Evolutionary conservation across 2,888 invertebrate genomes (phyloP), one percentile per base, ranked within the genome.

Genomic region (Nipponacmea schrenckii): DNA sequence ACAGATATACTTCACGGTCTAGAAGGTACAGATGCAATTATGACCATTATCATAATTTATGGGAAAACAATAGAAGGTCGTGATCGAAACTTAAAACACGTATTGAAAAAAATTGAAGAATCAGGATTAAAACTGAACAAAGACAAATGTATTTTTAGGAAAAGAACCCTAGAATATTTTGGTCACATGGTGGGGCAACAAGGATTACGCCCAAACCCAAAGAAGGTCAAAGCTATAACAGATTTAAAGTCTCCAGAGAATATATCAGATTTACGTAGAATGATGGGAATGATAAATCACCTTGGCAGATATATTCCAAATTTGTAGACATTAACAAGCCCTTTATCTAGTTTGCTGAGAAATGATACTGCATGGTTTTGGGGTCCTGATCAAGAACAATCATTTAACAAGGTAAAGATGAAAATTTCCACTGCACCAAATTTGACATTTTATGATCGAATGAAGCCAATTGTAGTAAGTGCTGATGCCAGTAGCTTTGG

Each of bases 401-500:
- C 77, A 26, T 81, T 81, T 48, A 27, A 63, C 7, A 46, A 66
- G 14, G 68, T 77, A 1, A 82, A 80, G 62, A 46, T 71, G 17
- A 24, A 65, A 31, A 10, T 81, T n/a, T 69, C 64, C 10, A 66
- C 68, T 10, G 56, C 81, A 24, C 76, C 75, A 5, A 69, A 73
- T 5, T 71, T 82, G 20, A 48, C 70, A n/a, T 79, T 73, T 24
- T 79, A 79, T 70, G 77, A 81, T 50, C 14, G 50, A 0, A 48
- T 26, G 7, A 77, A 79, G 62, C 74, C 80, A n/a, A 74, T 74
- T 12, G 63, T 77, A 5, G n/a, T n/a, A n/a, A n/a, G n/a, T n/a
- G n/a, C n/a, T n/a, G n/a, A n/a, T n/a, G n/a, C n/a, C n/a, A n/a
- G 79, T 82, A 56, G 56, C 56, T 56, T 73, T 68, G 77, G 81